Evolutionary conservation across 37 sponge, comb jelly and placozoan species (phyloP), one percentile per base, ranked within the genome.

Genomic region (Chondrosia reniformis): DNA sequence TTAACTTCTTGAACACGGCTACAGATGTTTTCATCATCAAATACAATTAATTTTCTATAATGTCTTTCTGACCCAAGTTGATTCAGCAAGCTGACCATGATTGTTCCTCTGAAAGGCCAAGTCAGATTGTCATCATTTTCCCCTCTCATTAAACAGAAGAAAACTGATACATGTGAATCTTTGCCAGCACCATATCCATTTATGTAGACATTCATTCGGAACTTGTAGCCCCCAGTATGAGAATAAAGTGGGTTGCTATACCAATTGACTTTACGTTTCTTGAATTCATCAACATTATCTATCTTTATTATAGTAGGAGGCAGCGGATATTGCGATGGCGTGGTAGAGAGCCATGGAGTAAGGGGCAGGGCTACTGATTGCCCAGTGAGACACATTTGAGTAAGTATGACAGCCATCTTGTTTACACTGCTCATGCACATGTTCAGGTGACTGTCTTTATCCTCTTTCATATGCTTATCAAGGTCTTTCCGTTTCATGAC

Each of bases 81-180:
- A 76, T 87, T 87, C 59, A 82, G 79, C 36, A 87, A 67, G 79
- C 64, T 83, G 19, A 87, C 55, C 25, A 67, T 72, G n/a, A 87
- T 75, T 36, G 45, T 75, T 30, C 79, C 88, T 54, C 41, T 71
- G 39, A 87, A 81, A 7, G 88, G 88, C 83, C 83, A 87, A 22
- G 73, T 66, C 33, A 87, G 75, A 4, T 43, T 25, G 36, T 82
- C 75, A 43, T 87, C 88, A 74, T 55, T 58, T 36, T 87, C 65
- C 33, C 88, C 88, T 33, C 41, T 36, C 88, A 87, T 82, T 31
- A 87, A 64, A 30, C 43, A 74, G 17, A 75, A 67, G 36, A 38
- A 73, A 0, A 82, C 88, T 8, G 88, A 78, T 28, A 87, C 41
- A 21, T 78, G 56, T 7, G 83, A 21, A 36, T 74, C 87, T 19